Evolutionary conservation across 2,888 invertebrate species (phyloP), one percentile per base, ranked within the genome.

Genomic region (Stenodera caucasica): DNA sequence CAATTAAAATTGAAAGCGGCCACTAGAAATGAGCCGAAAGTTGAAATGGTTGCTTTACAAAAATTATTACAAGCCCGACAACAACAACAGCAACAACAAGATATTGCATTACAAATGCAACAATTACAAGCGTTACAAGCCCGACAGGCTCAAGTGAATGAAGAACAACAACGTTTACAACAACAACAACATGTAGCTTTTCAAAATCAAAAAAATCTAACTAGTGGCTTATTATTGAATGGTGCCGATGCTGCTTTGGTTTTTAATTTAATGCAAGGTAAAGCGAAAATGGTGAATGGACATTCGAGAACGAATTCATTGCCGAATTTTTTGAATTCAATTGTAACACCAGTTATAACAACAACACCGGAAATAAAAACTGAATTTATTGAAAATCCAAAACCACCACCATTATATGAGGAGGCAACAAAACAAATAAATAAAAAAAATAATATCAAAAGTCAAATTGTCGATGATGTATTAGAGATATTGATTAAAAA

Each of bases 401-500:
- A 2, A 65, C 88, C 88, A 5, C 86, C 86, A 9, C 90, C 90
- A 12, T 84, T 88, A 58, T 90, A 91, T 74, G 89, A 89, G 69
- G 90, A 90, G 76, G 90, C 89, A 84, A 90, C 75, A 85, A 90
- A 79, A 86, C 89, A 61, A 53, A 74, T 74, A 54, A 77, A 75
- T 45, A 78, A 78, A 59, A 80, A 80, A 65, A 79, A 70, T 58
- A 77, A 73, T 75, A 76, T 85, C 29, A 88, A 90, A 76, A 91
- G 91, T 73, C 91, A 93, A 77, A 90, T 90, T 57, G 91, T 95
- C 73, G 94, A 94, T 75, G 96, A 97, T 79, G 95, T 97, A 0
- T 82, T 97, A 57, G 96, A 97, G 77, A 95, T 97, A 69, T 85
- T 97, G 12, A 95, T 96, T 49, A 91, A 95, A 75, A 94, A 94